Evolutionary conservation across 1,140 invertebrate species (phyloP), one percentile per base, ranked within the genome.

Genomic region (Drosophila equinoxialis): DNA sequence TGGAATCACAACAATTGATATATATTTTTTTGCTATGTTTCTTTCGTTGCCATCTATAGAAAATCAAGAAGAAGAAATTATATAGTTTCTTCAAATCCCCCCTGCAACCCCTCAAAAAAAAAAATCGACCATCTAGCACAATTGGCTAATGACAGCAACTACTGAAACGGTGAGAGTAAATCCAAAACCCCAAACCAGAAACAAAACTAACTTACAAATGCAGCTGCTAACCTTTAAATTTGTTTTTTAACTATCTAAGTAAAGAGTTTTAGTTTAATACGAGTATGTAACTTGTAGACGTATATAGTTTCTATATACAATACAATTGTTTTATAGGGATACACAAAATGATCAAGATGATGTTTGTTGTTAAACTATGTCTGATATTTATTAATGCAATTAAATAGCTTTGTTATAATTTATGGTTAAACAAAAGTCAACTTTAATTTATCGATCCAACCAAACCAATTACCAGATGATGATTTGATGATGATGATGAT

Each of bases 361-460:
- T 79, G 60, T 87, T 86, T 87, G 65, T 86, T 81, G 77, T 90
- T 89, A 51, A 83, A 79, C 79, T 73, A 74, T 81, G 79, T 90
- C 81, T 90, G 86, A 86, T 90, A 90, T 90, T 90, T 79, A 80
- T 80, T 82, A 90, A 85, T 66, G 73, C 69, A 76, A 68, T 75
- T 79, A 79, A 63, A 78, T 72, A 89, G 81, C 72, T 68, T 85
- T 85, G 81, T 77, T 90, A 82, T 90, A 66, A 86, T 86, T 90
- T 90, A 90, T 82, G 85, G 65, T 87, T 87, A 79, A 61, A 63
- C 30, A 67, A 72, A 79, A 68, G 65, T 86, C 73, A 63, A 72
- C 69, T 70, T 75, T 80, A 66, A 72, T 82, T 78, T 77, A 74
- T 39, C 70, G 71, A 42, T 74, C n/a, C 35, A 45, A 23, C 2